phyloP scores from a whole-genome alignment of 2,888 invertebrate genomes.

The Taphrorychus bicolor region DNA sequence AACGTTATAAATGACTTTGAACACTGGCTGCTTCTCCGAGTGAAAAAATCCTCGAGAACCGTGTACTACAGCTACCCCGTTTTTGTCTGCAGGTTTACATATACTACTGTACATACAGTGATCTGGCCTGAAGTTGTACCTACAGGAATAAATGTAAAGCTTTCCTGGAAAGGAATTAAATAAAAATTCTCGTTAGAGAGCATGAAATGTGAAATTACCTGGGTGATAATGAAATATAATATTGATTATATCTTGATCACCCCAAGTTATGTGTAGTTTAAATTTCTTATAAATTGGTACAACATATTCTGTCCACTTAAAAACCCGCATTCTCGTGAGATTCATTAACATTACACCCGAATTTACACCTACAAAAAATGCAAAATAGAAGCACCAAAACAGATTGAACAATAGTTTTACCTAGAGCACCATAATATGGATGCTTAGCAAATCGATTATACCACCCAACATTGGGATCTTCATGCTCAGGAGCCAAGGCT shows the following conservation, averaged over 20 bases:
- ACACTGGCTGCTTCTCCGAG: slow-evolving; percentile 84
- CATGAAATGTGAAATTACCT: slow-evolving; percentile 56
- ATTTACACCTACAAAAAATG: slow-evolving; percentile 76
- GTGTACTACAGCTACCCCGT: slow-evolving; percentile 85
- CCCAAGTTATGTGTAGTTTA: slow-evolving; percentile 89
- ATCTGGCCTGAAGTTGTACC: slow-evolving; percentile 92
- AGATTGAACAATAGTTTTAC: slow-evolving; percentile 57
- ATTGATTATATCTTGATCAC: slow-evolving; percentile 96
- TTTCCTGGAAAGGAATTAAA: slow-evolving; percentile 64
- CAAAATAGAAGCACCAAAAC: not conserved
- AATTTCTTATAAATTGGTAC: slow-evolving; percentile 86
- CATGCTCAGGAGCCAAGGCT: slow-evolving; percentile 87
- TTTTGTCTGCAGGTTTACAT: slow-evolving; percentile 68
- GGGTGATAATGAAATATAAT: slow-evolving; percentile 88
- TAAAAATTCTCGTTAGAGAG: not conserved
- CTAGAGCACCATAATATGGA: slow-evolving; percentile 88
- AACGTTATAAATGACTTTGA: slow-evolving; percentile 73
- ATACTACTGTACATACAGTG: slow-evolving; percentile 96
- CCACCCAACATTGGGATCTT: slow-evolving; percentile 93
- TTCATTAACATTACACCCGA: slow-evolving; percentile 99
- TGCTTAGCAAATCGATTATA: slow-evolving; percentile 95
- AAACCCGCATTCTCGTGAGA: slow-evolving; percentile 85
- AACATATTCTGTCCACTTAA: slow-evolving; percentile 86
- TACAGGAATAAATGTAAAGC: slow-evolving; percentile 80
- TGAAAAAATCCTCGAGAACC: slow-evolving; percentile 90